Evolutionary conservation across 2,888 invertebrate species (phyloP).

Genomic region (Tanypteryx hageni): DNA sequence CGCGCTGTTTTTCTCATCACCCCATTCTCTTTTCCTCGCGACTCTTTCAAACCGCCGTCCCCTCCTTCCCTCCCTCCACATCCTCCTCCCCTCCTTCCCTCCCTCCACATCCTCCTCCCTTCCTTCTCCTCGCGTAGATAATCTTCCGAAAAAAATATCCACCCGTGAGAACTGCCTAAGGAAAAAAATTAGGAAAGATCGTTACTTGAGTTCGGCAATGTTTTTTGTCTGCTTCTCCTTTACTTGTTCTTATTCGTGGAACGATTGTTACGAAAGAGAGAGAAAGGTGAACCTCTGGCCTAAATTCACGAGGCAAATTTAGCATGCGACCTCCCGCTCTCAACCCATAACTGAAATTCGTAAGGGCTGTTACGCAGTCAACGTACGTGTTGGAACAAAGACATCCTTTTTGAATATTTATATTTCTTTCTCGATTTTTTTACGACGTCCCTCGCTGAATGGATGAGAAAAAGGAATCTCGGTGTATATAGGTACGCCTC

Average conservation of each 20-base stretch:
- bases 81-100: too few species aligned
- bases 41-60: neutral
- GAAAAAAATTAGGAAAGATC: conserved; percentile 26
- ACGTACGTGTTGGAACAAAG: neutral
- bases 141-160: conserved; percentile 40
- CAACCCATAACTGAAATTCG: neutral
- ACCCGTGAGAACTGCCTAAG: conserved; percentile 30
- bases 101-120: neutral
- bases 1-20: neutral
- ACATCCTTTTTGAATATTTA: neutral
- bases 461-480: neutral
- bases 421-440: neutral
- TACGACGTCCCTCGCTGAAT: neutral
- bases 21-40: too few species aligned
- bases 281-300: neutral
- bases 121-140: conserved; percentile 4
- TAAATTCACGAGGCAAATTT: neutral
- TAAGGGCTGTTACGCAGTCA: neutral
- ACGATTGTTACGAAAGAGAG: neutral
- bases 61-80: neutral
- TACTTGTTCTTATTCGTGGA: neutral
- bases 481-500: neutral
- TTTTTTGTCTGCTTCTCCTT: neutral
- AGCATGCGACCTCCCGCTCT: neutral
- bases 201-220: conserved; percentile 5